Conservation (phyloP, 2,888 invertebrate genomes). For the Lordiphosa andalusiaca region DNA sequence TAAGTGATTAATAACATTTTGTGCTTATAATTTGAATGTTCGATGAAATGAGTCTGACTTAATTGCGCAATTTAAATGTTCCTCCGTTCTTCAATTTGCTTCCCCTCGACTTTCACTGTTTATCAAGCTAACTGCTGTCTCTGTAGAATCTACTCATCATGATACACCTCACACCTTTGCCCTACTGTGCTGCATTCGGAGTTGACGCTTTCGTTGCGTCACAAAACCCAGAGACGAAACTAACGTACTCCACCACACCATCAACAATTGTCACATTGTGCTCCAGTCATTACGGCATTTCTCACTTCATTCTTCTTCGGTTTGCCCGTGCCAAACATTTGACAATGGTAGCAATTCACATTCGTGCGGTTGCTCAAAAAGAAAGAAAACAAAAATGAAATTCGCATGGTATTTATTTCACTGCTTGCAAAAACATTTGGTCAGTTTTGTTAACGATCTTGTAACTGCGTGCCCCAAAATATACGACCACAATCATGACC, state of each 20-base stretch:
- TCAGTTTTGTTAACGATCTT: constrained; percentile 23
- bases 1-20: too few species aligned
- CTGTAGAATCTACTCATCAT: neutral
- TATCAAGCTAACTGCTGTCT: too few species aligned
- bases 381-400: constrained; percentile 31
- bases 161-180: neutral
- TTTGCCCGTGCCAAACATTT: constrained; percentile 1
- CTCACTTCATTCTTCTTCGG: constrained; percentile 29
- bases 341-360: constrained; percentile 31
- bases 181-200: constrained; percentile 21
- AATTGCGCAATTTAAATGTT: too few species aligned
- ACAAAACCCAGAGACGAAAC: constrained; percentile 19
- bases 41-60: too few species aligned
- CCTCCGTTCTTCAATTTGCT: too few species aligned
- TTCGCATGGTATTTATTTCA: constrained; percentile 26
- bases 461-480: constrained; percentile 8
- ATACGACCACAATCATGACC: constrained; percentile 33
- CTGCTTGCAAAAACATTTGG: constrained; percentile 25
- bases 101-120: too few species aligned
- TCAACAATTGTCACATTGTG: constrained; percentile 67
- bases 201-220: constrained; percentile 27
- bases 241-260: constrained; percentile 22
- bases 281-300: constrained; percentile 47
- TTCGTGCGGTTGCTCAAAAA: constrained; percentile 29
- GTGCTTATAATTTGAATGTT: too few species aligned